phyloP scores from a whole-genome alignment of 30 jellyfish, hydroid and myxozoan genomes.

The Catostylus mosaicus region DNA sequence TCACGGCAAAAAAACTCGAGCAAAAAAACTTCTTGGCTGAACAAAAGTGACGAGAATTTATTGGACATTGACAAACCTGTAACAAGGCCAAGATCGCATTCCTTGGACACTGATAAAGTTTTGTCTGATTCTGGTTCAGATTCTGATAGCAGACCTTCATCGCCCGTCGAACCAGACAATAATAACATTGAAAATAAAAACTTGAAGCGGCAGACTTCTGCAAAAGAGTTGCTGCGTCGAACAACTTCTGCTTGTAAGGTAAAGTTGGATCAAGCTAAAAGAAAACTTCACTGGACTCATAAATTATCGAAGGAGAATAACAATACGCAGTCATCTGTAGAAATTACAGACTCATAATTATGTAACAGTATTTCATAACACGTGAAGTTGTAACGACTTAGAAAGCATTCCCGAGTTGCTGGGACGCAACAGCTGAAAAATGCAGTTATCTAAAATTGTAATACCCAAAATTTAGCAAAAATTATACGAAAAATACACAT shows the following conservation, averaged over 20 bases:
- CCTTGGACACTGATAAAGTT: slow-evolving; percentile 34
- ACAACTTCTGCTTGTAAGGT: slow-evolving; percentile 73
- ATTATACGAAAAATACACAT: no score
- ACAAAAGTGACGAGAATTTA: slow-evolving; percentile 66
- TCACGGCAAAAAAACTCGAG: slow-evolving; percentile 18
- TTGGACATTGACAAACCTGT: slow-evolving; percentile 37
- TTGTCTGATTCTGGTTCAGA: slow-evolving; percentile 50
- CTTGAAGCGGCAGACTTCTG: slow-evolving; percentile 65
- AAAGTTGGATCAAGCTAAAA: slow-evolving; percentile 62
- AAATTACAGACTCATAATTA: background rate
- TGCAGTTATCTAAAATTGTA: no score
- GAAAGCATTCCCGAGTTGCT: no score
- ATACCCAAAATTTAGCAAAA: no score
- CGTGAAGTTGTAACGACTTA: background rate
- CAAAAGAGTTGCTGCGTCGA: slow-evolving; percentile 68
- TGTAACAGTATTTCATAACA: background rate
- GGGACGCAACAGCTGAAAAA: no score
- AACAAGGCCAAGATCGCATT: slow-evolving; percentile 41
- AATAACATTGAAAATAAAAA: slow-evolving; percentile 2
- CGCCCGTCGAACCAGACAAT: slow-evolving; percentile 19
- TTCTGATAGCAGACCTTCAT: slow-evolving; percentile 58
- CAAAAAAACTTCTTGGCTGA: background rate
- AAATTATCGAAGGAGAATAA: slow-evolving; percentile 16
- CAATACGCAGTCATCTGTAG: background rate
- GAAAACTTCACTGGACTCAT: slow-evolving; percentile 31